phyloP scores from a whole-genome alignment of 2,888 invertebrate species.

The Hypomecis atomaria region DNA sequence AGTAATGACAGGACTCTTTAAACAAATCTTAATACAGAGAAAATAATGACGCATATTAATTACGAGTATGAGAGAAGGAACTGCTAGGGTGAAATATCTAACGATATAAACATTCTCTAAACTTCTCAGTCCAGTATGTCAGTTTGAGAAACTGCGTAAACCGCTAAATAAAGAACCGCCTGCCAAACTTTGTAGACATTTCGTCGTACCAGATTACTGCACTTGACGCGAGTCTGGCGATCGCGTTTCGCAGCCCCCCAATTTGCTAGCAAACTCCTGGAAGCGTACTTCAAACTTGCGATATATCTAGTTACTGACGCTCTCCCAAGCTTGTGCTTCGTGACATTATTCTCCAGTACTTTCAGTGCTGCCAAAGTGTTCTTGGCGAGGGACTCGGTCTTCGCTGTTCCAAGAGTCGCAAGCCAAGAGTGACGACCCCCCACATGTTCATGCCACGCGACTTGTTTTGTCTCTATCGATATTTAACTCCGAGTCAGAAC shows the following conservation, averaged over 20 bases:
- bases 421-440: constrained; percentile 57
- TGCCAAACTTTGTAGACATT: constrained; percentile 1
- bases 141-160: too few relatives aligned
- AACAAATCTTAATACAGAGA: too few relatives aligned
- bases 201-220: not conserved
- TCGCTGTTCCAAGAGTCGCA: constrained; percentile 32
- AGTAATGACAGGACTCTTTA: too few relatives aligned
- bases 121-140: too few relatives aligned
- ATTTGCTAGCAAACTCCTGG: constrained; percentile 31
- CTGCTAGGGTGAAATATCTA: too few relatives aligned
- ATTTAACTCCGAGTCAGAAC: constrained; percentile 11
- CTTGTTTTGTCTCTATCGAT: not conserved
- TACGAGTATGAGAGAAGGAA: too few relatives aligned
- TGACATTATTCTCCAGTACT: constrained; percentile 43
- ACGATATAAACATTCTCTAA: too few relatives aligned
- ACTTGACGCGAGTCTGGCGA: constrained; percentile 11
- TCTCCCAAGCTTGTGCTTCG: not conserved
- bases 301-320: constrained; percentile 24
- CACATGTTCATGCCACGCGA: constrained; percentile 44
- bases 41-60: too few relatives aligned
- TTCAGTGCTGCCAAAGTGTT: constrained; percentile 55
- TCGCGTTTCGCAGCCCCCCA: constrained; percentile 28
- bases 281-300: constrained; percentile 26
- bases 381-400: constrained; percentile 55
- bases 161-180: too few relatives aligned